These are phyloP conservation scores for Alligator mississippiensis DNA, from an alignment of 2,113 vertebrate genomes.

Conservation along the genomic window DNA sequence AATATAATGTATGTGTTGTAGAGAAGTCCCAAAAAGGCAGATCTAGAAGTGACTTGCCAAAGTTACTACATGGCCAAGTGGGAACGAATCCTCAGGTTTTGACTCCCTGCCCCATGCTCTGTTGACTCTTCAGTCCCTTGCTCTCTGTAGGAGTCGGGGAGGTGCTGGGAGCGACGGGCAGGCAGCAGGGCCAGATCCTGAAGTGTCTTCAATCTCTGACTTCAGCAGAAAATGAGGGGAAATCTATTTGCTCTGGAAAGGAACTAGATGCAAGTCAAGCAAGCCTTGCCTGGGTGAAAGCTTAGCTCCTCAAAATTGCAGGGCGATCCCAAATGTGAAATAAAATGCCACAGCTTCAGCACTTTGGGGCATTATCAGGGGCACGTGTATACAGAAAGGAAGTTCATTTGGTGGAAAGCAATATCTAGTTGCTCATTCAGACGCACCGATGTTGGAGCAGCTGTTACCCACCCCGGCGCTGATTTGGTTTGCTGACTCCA, in stretches of 20 bases:
- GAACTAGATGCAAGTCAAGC: not conserved
- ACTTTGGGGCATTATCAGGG: not conserved
- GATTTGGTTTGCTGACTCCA: not conserved
- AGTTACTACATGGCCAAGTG: fast-evolving
- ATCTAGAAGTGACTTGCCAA: not conserved
- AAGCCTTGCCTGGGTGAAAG: not conserved
- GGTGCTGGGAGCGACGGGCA: not conserved
- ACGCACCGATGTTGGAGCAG: not conserved
- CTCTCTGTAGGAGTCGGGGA: not conserved
- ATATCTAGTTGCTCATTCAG: conserved; percentile 19
- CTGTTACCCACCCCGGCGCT: not conserved
- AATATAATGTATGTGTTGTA: not conserved
- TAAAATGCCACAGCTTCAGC: conserved; percentile 1
- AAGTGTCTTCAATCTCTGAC: not conserved
- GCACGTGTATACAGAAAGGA: not conserved
- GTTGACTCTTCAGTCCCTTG: not conserved
- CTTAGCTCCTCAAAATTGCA: not conserved
- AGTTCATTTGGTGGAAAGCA: not conserved
- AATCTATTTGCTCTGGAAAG: not conserved
- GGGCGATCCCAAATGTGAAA: not conserved
- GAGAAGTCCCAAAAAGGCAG: not conserved
- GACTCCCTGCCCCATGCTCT: not conserved
- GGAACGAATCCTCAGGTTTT: not conserved
- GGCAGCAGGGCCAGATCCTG: not conserved
- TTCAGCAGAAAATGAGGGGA: not conserved